Conservation (phyloP, 2,888 invertebrate genomes). For the Anoplius nigerrimus region DNA sequence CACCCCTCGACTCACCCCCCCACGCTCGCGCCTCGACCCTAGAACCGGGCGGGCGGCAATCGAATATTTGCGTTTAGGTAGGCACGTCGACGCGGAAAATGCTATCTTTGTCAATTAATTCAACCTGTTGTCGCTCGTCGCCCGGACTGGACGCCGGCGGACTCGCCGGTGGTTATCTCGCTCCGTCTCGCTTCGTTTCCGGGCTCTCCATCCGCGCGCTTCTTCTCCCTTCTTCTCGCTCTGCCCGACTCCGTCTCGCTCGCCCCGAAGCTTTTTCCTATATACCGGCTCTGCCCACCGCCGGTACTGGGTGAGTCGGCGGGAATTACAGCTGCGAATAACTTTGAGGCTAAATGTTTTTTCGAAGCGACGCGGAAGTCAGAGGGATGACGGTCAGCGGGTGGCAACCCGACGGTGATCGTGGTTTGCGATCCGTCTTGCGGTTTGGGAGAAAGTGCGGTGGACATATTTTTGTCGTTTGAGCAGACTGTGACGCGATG, state of each 20-base stretch:
- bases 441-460: too few species aligned
- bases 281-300: too few species aligned
- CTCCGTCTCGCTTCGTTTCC: neutral
- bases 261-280: neutral
- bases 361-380: too few species aligned
- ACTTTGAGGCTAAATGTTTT: too few species aligned
- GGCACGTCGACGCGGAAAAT: slow-evolving; percentile 70
- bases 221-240: slow-evolving; percentile 5
- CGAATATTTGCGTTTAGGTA: slow-evolving; percentile 71
- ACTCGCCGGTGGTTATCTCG: neutral
- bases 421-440: too few species aligned
- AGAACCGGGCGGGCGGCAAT: slow-evolving; percentile 46
- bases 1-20: slow-evolving; percentile 11
- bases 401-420: too few species aligned
- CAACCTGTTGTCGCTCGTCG: slow-evolving; percentile 69
- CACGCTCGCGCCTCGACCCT: slow-evolving; percentile 17
- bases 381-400: too few species aligned
- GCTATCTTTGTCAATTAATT: slow-evolving; percentile 74
- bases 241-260: slow-evolving; percentile 10
- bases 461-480: too few species aligned
- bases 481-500: too few species aligned
- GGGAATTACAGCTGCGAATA: too few species aligned
- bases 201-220: neutral
- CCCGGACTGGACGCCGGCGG: slow-evolving; percentile 11
- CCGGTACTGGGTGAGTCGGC: too few species aligned